Evolutionary conservation across 2,113 vertebrate genomes (phyloP), one percentile per base, ranked within the genome.

Genomic region (Poecile atricapillus): DNA sequence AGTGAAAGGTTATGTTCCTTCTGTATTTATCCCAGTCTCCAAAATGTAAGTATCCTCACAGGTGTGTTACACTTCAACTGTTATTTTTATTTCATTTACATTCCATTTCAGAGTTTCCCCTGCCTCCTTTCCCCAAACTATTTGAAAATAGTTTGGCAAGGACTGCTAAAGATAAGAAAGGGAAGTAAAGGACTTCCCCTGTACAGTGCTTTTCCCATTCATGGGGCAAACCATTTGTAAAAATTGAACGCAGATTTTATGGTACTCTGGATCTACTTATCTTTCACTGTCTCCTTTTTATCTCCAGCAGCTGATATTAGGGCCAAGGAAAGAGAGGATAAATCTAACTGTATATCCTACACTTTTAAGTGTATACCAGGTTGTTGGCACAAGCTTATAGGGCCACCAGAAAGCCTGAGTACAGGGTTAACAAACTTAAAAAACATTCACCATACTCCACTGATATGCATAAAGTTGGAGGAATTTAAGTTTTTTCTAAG

Each of bases 1-100:
- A 84, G 97, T 84, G 75, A 98, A 98, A 97, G 98, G 98, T 56
- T 99, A 99, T 50, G 98, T 99, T 70, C 98, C 98, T 41, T 99
- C 99, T 12, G 98, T 98, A 49, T 98, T 99, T 96, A 99, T 99
- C 83, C 99, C 99, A 83, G 98, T 99, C 97, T 99, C 99, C 35
- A 98, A 99, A 96, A 98, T 98, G 99, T 99, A 96, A 99, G 99
- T 99, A 97, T 89, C 25, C 41, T 71, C 24, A 73, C 5, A 46
- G 9, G 20, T 23, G 4, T 41, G 22, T 53, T 86, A 44, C 20
- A 47, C 17, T 63, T 81, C 14, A 70, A 18, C 30, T 21, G 7
- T 19, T 73, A 24, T 22, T 91, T 74, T 73, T 19, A 65, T 27
- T 47, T 83, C 4, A 35, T 83, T 44, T 46, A n/a, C 10, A 56